A percentile compares a stretch with the other conserved stretches of the same genome.
Evolutionary conservation across 1,140 invertebrate genomes (phyloP).

Genomic region (Holotrichia oblita): DNA sequence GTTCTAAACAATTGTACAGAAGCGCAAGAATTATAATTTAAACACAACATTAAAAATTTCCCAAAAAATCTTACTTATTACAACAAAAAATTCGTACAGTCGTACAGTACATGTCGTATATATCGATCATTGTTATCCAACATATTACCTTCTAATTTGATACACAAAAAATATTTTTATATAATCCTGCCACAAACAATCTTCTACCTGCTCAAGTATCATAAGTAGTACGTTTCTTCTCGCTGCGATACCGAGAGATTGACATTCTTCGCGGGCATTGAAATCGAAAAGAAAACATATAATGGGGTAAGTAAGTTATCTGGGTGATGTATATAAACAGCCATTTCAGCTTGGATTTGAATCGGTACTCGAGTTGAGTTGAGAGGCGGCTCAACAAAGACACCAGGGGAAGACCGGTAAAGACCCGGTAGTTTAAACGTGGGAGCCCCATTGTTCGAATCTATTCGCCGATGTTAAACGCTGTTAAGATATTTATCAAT

Average conservation of each 20-base stretch:
- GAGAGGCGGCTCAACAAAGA: constrained; percentile 48
- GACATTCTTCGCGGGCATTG: constrained; percentile 45
- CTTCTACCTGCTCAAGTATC: neutral
- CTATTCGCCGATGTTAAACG: constrained; percentile 45
- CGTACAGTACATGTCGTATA: too few species aligned
- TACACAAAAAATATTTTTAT: too few species aligned
- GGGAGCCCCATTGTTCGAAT: constrained; percentile 46
- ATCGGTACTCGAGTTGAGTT: constrained; percentile 46
- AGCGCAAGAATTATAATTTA: too few species aligned
- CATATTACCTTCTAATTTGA: too few species aligned
- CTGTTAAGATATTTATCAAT: constrained; percentile 48
- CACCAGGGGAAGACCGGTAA: neutral
- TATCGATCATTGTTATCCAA: too few species aligned
- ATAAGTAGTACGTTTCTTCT: neutral
- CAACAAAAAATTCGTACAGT: too few species aligned
- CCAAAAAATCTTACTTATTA: too few species aligned
- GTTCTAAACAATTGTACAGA: too few species aligned
- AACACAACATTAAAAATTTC: too few species aligned
- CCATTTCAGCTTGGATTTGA: constrained; percentile 47
- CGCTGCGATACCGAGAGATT: neutral
- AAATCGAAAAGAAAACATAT: constrained; percentile 46
- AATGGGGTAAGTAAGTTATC: constrained; percentile 45
- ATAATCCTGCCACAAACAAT: too few species aligned
- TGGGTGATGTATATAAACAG: constrained; percentile 44
- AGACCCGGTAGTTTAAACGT: constrained; percentile 45